Evolutionary conservation across 2,797 vertebrate genomes (phyloP), one percentile per base, ranked within the genome.

Genomic region (Microchirus variegatus): DNA sequence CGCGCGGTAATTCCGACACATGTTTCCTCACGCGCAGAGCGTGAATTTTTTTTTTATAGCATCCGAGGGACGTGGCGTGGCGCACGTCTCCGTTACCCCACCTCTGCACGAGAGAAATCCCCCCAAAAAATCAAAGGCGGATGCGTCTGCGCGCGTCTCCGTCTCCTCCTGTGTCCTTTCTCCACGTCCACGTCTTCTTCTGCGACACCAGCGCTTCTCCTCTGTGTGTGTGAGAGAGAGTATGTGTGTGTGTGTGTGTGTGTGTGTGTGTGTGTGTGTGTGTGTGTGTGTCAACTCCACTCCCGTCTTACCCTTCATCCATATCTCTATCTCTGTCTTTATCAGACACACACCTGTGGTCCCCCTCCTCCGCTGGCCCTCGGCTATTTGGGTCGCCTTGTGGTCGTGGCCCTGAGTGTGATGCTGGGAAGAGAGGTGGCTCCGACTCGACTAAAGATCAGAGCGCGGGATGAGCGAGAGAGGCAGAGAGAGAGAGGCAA

Each of bases 121-220:
- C 69, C 73, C 75, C n/a, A n/a, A n/a, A 64, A 75, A 83, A 78
- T 80, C 80, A 61, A 61, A 62, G 53, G 66, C 69, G 73, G 65
- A 84, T 81, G 65, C 43, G 61, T 15, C 51, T 17, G 68, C 56
- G 58, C 60, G 62, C 63, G 59, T 36, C 43, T 56, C 64, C 40
- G 62, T 59, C 47, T 42, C 42, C 53, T 31, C 31, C 59, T 73
- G 43, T 59, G 42, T 69, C 59, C 53, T 35, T 50, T 37, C 31
- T 67, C 55, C 53, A 47, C 17, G 31, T 66, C 48, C 37, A 53
- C 22, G 41, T 75, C 76, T 59, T 75, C 76, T 59, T 77, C 69
- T 84, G 81, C 78, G 75, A 74, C 80, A 31, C 31, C 31, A 77
- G 71, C 69, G 73, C 40, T 42, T 66, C 62, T 77, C 3, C 22